phyloP scores from a whole-genome alignment of 30 jellyfish, hydroid and myxozoan species.

The Nemopilema nomurai region DNA sequence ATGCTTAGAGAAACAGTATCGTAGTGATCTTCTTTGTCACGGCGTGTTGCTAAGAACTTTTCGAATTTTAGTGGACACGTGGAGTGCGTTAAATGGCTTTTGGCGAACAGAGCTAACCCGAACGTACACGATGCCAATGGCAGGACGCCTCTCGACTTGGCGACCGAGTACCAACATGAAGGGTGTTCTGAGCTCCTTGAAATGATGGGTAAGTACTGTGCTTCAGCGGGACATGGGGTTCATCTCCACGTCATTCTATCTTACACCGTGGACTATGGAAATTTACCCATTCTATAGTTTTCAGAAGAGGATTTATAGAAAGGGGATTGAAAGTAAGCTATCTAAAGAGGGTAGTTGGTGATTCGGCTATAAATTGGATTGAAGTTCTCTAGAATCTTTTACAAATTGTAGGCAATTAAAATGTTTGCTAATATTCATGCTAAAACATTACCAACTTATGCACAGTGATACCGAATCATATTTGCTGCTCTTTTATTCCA shows the following conservation, averaged over 20 bases:
- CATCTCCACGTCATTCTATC: no score
- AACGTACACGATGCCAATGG: slow-evolving; percentile 69
- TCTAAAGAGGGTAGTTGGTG: no score
- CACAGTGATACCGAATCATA: no score
- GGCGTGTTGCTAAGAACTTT: no score
- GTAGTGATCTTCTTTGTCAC: no score
- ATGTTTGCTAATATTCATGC: no score
- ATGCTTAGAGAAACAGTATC: no score
- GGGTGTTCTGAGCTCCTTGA: slow-evolving; percentile 75
- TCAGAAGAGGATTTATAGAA: not conserved
- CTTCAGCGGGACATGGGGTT: not conserved
- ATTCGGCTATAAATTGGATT: no score
- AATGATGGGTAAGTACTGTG: slow-evolving; percentile 66
- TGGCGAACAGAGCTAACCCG: slow-evolving; percentile 86
- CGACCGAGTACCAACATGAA: slow-evolving; percentile 88
- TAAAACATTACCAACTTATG: no score
- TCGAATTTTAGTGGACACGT: slow-evolving; percentile 86
- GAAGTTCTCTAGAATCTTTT: not conserved
- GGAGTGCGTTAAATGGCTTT: slow-evolving; percentile 96
- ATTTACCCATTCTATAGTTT: no score
- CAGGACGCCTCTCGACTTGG: slow-evolving; percentile 91
- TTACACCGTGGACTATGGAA: no score
- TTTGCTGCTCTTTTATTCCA: no score
- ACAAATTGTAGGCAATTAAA: not conserved
- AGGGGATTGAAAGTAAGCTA: not conserved